Evolutionary conservation across 2,797 vertebrate species (phyloP).

Genomic region (Myotis myotis): DNA sequence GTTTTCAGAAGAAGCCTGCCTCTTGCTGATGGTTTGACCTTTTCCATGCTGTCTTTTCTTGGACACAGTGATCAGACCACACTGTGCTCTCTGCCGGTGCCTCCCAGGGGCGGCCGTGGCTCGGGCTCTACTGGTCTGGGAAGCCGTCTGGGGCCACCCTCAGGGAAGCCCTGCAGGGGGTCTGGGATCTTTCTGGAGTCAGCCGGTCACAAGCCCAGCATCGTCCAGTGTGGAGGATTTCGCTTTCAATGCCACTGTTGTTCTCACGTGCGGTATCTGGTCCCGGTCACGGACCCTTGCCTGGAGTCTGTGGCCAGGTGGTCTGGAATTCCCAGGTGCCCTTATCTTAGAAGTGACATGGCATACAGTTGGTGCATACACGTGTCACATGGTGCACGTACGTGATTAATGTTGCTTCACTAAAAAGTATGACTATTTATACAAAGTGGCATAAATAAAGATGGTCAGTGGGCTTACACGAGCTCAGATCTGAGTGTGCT

Average conservation of each 20-base stretch:
- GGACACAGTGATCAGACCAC: background rate
- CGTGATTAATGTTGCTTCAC: background rate
- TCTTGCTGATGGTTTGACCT: background rate
- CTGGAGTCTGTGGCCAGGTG: background rate
- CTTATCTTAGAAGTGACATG: background rate
- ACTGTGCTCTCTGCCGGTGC: background rate
- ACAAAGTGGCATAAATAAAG: background rate
- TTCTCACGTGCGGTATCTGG: background rate
- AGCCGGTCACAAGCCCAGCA: background rate
- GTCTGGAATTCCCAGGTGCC: background rate
- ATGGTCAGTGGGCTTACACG: background rate
- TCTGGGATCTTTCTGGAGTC: background rate
- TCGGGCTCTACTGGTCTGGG: background rate
- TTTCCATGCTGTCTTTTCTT: background rate
- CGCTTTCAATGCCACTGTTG: background rate
- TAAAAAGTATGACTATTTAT: background rate
- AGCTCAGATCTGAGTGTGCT: background rate
- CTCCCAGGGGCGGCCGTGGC: background rate
- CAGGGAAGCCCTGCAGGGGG: background rate
- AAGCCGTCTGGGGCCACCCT: rapidly evolving
- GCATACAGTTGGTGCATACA: background rate
- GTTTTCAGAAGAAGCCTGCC: background rate
- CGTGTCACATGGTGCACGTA: background rate
- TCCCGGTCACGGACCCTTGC: background rate
- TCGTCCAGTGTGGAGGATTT: too few species aligned